phyloP scores from a whole-genome alignment of 1,140 invertebrate genomes.

The Polypedilum pembai region DNA sequence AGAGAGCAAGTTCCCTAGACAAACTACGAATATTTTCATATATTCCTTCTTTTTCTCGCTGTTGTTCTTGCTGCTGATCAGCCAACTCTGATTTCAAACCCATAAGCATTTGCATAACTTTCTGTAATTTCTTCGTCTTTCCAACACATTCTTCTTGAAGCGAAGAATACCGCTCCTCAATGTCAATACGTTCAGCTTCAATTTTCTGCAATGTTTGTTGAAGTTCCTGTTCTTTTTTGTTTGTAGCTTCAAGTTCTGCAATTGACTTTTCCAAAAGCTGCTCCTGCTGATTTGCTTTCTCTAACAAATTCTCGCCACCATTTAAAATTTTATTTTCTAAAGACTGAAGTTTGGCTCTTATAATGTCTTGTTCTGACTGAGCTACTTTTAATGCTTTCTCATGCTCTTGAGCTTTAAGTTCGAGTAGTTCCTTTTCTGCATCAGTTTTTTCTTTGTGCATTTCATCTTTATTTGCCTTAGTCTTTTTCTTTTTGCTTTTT shows the following conservation, averaged over 20 bases:
- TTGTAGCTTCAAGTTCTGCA: conserved; percentile 78
- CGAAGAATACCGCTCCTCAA: conserved; percentile 92
- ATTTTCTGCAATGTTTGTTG: conserved; percentile 75
- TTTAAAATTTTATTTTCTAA: conserved; percentile 95
- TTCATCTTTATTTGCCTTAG: conserved; percentile 49
- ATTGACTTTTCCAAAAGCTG: conserved; percentile 81
- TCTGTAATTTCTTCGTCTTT: conserved; percentile 88
- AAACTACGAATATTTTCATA: conserved; percentile 86
- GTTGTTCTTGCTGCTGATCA: conserved; percentile 88
- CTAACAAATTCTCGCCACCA: conserved; percentile 95
- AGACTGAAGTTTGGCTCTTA: conserved; percentile 79
- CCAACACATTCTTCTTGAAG: conserved; percentile 89
- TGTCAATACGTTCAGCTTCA: conserved; percentile 86
- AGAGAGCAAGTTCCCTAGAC: conserved; percentile 82
- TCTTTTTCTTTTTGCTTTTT: conserved; percentile 49
- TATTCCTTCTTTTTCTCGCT: conserved; percentile 91
- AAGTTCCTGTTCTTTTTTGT: conserved; percentile 74
- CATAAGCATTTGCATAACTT: conserved; percentile 72
- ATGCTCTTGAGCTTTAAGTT: conserved; percentile 50
- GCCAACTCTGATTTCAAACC: conserved; percentile 77
- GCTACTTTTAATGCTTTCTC: conserved; percentile 50
- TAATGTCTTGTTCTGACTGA: conserved; percentile 57
- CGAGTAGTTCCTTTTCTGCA: conserved; percentile 55
- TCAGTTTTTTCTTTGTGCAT: conserved; percentile 48
- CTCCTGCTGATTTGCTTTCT: conserved; percentile 94